Conservation (phyloP, 2,888 invertebrate species). For the Andrena chrysosceles region DNA sequence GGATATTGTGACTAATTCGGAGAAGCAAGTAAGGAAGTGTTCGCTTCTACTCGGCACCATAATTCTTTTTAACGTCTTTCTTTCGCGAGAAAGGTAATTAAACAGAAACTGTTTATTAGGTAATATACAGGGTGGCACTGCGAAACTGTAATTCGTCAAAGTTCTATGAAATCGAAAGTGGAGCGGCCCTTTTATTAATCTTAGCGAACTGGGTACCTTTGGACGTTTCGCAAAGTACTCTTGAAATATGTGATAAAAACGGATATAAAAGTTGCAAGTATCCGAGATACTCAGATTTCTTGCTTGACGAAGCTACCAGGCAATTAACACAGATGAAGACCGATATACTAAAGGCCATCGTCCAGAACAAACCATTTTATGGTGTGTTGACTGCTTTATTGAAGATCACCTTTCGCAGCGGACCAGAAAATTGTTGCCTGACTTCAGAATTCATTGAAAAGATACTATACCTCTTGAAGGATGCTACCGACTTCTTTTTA, state of each 20-base stretch:
- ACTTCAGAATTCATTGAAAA: slow-evolving; percentile 58
- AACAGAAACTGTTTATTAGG: slow-evolving; percentile 64
- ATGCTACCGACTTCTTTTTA: slow-evolving; percentile 76
- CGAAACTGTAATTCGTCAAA: slow-evolving; percentile 87
- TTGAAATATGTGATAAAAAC: slow-evolving; percentile 11
- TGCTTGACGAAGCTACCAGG: slow-evolving; percentile 76
- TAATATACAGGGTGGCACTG: slow-evolving; percentile 84
- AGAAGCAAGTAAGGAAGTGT: slow-evolving; percentile 68
- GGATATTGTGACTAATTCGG: slow-evolving; percentile 74
- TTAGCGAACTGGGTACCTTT: slow-evolving; percentile 81
- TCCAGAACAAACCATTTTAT: slow-evolving; percentile 83
- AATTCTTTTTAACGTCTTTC: background rate
- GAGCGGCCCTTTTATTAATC: slow-evolving; percentile 87
- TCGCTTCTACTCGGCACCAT: background rate
- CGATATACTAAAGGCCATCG: slow-evolving; percentile 83
- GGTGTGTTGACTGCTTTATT: slow-evolving; percentile 81
- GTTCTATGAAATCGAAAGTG: slow-evolving; percentile 88
- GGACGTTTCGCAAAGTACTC: slow-evolving; percentile 17
- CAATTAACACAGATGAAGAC: slow-evolving; percentile 80
- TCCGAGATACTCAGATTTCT: slow-evolving; percentile 62
- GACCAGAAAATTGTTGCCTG: slow-evolving; percentile 55
- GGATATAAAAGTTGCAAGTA: background rate
- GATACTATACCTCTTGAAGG: slow-evolving; percentile 72
- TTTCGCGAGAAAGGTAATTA: background rate
- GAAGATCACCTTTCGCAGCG: slow-evolving; percentile 66